phyloP scores from a whole-genome alignment of 1,140 invertebrate species.

The Adelges cooleyi region DNA sequence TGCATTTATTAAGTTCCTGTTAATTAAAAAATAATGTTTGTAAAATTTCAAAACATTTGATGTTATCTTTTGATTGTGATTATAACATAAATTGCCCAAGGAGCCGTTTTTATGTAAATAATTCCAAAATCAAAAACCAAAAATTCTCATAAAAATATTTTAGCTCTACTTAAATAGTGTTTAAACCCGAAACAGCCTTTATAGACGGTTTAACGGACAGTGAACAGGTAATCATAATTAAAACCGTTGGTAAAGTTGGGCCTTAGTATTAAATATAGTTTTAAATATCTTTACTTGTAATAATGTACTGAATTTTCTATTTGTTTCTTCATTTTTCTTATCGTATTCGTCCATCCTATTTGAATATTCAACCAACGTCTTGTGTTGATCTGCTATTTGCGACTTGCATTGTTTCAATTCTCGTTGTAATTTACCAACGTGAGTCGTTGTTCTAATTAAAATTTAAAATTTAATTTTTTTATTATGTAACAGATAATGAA shows the following conservation, averaged over 20 bases:
- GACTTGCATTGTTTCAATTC: slow-evolving; percentile 64
- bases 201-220: neutral
- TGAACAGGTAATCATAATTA: neutral
- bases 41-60: no score
- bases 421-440: slow-evolving; percentile 44
- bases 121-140: no score
- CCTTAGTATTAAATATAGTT: neutral
- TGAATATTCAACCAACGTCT: slow-evolving; percentile 69
- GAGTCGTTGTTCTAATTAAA: slow-evolving; percentile 14
- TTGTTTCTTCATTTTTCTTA: slow-evolving; percentile 79
- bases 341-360: slow-evolving; percentile 73
- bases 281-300: slow-evolving; percentile 50
- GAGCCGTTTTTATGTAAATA: no score
- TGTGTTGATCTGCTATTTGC: slow-evolving; percentile 68
- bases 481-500: neutral
- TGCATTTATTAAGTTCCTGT: slow-evolving; percentile 76
- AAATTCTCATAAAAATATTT: no score
- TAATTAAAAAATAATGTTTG: no score
- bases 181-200: neutral
- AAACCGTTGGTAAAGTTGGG: neutral
- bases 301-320: slow-evolving; percentile 73
- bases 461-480: neutral
- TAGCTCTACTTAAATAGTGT: no score
- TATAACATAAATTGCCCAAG: no score
- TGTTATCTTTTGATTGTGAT: no score